phyloP scores from a whole-genome alignment of 2,888 invertebrate species.

The Xestobium rufovillosum region DNA sequence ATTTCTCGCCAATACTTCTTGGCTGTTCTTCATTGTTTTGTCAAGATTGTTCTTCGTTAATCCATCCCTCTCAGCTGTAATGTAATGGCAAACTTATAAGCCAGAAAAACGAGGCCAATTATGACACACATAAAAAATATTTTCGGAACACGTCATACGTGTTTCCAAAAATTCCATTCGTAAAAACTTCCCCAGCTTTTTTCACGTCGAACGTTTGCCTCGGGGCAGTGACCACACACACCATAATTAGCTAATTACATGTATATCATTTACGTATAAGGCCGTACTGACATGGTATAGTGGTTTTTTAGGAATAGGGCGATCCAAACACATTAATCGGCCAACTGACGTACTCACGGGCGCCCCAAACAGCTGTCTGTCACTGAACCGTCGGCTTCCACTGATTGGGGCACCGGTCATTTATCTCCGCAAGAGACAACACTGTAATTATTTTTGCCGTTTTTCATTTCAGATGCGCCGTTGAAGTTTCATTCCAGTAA shows the following conservation, averaged over 20 bases:
- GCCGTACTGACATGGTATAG: conserved; percentile 21
- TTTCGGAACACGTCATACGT: too few relatives aligned
- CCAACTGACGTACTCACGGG: conserved; percentile 27
- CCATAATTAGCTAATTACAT: conserved; percentile 29
- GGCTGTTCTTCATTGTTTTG: too few relatives aligned
- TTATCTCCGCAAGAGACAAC: conserved; percentile 30
- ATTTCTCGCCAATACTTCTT: too few relatives aligned
- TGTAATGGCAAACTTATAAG: too few relatives aligned
- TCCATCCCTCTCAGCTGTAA: too few relatives aligned
- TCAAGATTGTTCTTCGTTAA: too few relatives aligned
- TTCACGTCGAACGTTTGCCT: conserved; percentile 13
- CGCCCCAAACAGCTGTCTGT: conserved; percentile 24
- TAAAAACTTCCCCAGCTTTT: too few relatives aligned
- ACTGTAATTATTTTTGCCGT: conserved; percentile 30
- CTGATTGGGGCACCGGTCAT: conserved; percentile 27
- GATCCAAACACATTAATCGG: conserved; percentile 18
- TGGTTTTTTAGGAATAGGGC: conserved; percentile 21
- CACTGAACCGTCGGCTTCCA: conserved; percentile 17
- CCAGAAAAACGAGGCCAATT: too few relatives aligned
- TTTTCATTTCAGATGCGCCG: conserved; percentile 14
- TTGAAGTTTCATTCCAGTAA: too few relatives aligned
- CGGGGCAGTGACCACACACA: conserved; percentile 19
- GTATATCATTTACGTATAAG: conserved; percentile 25
- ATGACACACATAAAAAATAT: too few relatives aligned
- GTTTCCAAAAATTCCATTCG: too few relatives aligned